A percentile compares a stretch with the other conserved stretches of the same genome.
These are phyloP conservation scores for Macrosteles quadrilineatus DNA, from an alignment of 1,140 invertebrate genomes.

Conservation along the genomic window DNA sequence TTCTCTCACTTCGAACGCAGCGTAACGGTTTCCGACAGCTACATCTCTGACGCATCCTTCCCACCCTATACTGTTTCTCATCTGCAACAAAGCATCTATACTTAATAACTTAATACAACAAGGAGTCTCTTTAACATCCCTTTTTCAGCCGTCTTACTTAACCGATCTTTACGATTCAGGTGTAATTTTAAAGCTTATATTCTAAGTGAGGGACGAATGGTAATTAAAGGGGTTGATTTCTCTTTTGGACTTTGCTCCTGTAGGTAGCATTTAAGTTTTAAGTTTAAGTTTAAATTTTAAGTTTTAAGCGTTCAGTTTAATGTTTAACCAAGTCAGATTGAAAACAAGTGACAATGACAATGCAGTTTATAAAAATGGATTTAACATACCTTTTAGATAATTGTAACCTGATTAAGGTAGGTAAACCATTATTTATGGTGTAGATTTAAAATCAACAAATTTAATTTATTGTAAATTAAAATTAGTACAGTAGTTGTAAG, in stretches of 20 bases:
- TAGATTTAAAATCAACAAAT: no score
- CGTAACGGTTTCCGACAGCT: constrained; percentile 60
- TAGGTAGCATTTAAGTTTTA: background rate
- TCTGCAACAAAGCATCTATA: constrained; percentile 49
- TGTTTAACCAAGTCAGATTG: background rate
- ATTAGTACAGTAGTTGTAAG: no score
- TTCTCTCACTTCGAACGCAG: constrained; percentile 78
- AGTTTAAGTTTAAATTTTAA: background rate
- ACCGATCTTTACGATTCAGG: no score
- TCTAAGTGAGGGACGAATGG: background rate
- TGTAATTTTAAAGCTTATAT: no score
- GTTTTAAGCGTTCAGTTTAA: background rate
- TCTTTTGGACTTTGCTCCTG: background rate
- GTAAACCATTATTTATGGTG: no score
- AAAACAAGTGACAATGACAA: no score
- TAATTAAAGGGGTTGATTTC: background rate
- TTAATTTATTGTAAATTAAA: no score
- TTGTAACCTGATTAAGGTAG: no score
- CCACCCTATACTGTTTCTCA: constrained; percentile 80
- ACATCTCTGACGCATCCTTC: constrained; percentile 80
- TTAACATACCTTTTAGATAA: no score
- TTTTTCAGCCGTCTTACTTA: no score
- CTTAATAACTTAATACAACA: constrained; percentile 6
- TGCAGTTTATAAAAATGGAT: no score
- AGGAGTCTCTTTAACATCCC: no score